Percentiles rank a stretch among this genome's conserved stretches.
These are phyloP conservation scores for Spongilla lacustris DNA, from an alignment of 37 sponge, comb jelly and placozoan genomes.

Conservation along the genomic window DNA sequence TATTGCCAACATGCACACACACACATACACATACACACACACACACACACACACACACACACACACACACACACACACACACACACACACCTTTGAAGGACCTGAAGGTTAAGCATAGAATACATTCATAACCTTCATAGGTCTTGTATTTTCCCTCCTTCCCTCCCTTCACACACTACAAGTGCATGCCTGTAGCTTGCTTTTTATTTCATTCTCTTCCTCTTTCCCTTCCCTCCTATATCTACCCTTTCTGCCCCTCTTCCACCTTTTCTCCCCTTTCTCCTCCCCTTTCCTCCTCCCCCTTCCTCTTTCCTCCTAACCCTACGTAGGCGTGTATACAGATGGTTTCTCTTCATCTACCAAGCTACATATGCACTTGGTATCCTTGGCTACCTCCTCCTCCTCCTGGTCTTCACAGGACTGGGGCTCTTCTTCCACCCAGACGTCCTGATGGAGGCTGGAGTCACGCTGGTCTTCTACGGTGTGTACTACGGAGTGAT, in stretches of 20 bases:
- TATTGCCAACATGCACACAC: too few species aligned
- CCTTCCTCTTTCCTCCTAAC: not conserved
- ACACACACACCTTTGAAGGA: too few species aligned
- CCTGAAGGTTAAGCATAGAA: too few species aligned
- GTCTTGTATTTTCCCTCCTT: too few species aligned
- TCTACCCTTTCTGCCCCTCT: not conserved
- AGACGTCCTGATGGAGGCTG: slow-evolving; percentile 66
- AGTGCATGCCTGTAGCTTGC: too few species aligned
- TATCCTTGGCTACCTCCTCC: slow-evolving; percentile 85
- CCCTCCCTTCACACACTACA: too few species aligned
- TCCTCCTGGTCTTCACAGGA: slow-evolving; percentile 83
- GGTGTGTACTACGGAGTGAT: slow-evolving; percentile 97
- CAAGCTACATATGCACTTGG: slow-evolving; percentile 82
- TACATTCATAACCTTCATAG: too few species aligned
- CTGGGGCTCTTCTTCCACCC: slow-evolving; percentile 63
- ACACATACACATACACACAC: too few species aligned
- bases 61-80: too few species aligned
- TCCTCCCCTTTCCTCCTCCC: not conserved
- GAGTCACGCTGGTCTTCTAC: slow-evolving; percentile 87
- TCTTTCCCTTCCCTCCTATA: too few species aligned
- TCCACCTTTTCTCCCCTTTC: not conserved
- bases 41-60: too few species aligned
- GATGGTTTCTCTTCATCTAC: slow-evolving; percentile 95
- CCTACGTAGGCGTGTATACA: slow-evolving; percentile 84
- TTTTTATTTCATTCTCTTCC: too few species aligned